phyloP scores from a whole-genome alignment of 2,888 invertebrate genomes.

The Capitulum mitella region DNA sequence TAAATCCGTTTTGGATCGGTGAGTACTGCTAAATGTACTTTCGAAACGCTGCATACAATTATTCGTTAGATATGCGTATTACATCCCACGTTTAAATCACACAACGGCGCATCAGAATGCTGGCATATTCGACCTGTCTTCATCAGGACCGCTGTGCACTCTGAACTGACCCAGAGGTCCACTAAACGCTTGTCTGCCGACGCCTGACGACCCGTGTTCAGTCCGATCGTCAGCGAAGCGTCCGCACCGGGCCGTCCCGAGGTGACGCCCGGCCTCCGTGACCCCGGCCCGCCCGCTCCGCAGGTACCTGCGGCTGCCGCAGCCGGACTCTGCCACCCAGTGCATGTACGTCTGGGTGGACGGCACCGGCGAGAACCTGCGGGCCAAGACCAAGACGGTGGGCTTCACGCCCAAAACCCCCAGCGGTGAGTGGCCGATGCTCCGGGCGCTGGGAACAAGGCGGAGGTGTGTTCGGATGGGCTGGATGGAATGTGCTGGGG shows the following conservation, averaged over 20 bases:
- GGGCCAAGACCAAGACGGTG: constrained; percentile 81
- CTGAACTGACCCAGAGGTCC: background rate
- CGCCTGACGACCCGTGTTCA: background rate
- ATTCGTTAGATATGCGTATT: too few species aligned
- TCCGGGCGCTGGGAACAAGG: too few species aligned
- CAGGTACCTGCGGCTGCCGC: constrained; percentile 32
- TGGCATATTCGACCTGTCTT: too few species aligned
- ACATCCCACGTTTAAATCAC: too few species aligned
- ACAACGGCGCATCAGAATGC: too few species aligned
- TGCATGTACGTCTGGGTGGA: constrained; percentile 94
- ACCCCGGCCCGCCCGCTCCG: background rate
- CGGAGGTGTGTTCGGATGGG: too few species aligned
- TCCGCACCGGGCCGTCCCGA: too few species aligned
- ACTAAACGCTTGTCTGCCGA: background rate
- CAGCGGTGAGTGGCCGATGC: constrained; percentile 30
- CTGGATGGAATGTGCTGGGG: too few species aligned
- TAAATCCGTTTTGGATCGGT: constrained; percentile 33
- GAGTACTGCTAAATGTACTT: too few species aligned
- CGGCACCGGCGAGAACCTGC: constrained; percentile 76
- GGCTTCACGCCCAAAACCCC: constrained; percentile 60
- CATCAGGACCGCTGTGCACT: background rate
- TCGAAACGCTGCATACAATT: too few species aligned
- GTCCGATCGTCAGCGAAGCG: too few species aligned
- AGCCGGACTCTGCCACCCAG: constrained; percentile 56
- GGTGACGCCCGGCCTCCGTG: too few species aligned